phyloP scores from a whole-genome alignment of 2,888 invertebrate species.

The Proisotoma minuta region DNA sequence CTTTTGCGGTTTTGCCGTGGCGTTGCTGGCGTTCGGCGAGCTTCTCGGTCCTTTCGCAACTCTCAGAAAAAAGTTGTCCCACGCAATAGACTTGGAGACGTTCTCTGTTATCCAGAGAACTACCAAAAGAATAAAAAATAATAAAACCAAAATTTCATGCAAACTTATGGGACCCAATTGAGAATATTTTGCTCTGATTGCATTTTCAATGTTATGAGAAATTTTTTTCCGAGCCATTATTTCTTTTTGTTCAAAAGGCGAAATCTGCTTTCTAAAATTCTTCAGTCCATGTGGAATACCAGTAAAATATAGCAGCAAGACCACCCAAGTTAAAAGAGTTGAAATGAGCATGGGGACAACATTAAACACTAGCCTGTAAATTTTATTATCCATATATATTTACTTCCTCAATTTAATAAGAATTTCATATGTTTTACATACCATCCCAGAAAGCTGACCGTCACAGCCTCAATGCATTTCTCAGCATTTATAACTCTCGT shows the following conservation, averaged over 20 bases:
- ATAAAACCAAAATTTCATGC: slow-evolving; percentile 67
- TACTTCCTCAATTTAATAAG: no score
- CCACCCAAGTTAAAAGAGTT: slow-evolving; percentile 29
- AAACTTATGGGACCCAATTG: slow-evolving; percentile 73
- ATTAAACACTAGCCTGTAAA: slow-evolving; percentile 38
- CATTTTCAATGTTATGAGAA: slow-evolving; percentile 53
- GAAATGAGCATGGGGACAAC: slow-evolving; percentile 38
- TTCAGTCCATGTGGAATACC: slow-evolving; percentile 31
- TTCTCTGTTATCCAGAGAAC: slow-evolving; percentile 72
- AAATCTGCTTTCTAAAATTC: slow-evolving; percentile 25
- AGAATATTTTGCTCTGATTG: slow-evolving; percentile 70
- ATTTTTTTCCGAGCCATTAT: slow-evolving; percentile 4
- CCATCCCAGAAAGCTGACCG: slow-evolving; percentile 41
- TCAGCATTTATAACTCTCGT: not conserved
- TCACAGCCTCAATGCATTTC: slow-evolving; percentile 23
- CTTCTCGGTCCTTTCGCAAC: slow-evolving; percentile 5
- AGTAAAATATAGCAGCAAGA: slow-evolving; percentile 35
- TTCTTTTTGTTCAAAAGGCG: slow-evolving; percentile 1
- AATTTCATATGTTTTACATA: no score
- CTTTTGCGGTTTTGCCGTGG: no score
- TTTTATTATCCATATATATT: no score
- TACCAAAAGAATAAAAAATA: slow-evolving; percentile 71
- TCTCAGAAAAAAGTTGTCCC: slow-evolving; percentile 19
- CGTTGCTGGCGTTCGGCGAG: no score
- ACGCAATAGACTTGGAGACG: no score